Base-by-base conservation (phyloP, 2,888 invertebrate species). In the Malacosoma neustria region DNA sequence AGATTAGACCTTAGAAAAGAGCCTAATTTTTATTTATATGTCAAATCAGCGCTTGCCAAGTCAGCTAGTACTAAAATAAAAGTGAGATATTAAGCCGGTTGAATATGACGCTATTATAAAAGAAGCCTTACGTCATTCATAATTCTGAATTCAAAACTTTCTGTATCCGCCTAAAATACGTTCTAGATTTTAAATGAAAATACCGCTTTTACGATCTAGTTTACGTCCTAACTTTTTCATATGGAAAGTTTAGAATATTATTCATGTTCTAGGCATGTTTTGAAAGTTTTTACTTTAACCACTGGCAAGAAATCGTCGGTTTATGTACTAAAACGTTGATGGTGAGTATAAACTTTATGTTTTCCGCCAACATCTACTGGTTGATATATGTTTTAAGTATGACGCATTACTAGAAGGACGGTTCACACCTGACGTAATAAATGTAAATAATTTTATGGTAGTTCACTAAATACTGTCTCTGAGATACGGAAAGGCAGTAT, bases 341-440 rank as follows among this genome's bases (percentile, higher is more conserved):
- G 12, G 22, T 33, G 15, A 33, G 33, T 33, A 33, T 33, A 22
- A 33, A 33, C 33, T 33, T 33, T 33, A 33, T 33, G 12, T 12
- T 14, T 22, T 11, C 15, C 22, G 33, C 15, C 22, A 22, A 7
- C 9, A 2, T 7, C 22, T 9, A 22, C 22, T 5, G 5, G 22
- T 22, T 4, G 6, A 9, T 22, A 9, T 22, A 22, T 6, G 22
- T 2, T 22, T 22, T 22, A 22, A 22, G 22, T 22, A 22, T 9
- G 22, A 5, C 22, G 22, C 9, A 22, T 22, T 22, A 22, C 22
- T n/a, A n/a, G n/a, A n/a, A n/a, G n/a, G n/a, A n/a, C n/a, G n/a
- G n/a, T n/a, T n/a, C n/a, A n/a, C n/a, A n/a, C n/a, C n/a, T n/a
- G n/a, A n/a, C n/a, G n/a, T n/a, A n/a, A n/a, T n/a, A n/a, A n/a